phyloP scores from a whole-genome alignment of 2,113 vertebrate species.

The Microcebus tavaratra region DNA sequence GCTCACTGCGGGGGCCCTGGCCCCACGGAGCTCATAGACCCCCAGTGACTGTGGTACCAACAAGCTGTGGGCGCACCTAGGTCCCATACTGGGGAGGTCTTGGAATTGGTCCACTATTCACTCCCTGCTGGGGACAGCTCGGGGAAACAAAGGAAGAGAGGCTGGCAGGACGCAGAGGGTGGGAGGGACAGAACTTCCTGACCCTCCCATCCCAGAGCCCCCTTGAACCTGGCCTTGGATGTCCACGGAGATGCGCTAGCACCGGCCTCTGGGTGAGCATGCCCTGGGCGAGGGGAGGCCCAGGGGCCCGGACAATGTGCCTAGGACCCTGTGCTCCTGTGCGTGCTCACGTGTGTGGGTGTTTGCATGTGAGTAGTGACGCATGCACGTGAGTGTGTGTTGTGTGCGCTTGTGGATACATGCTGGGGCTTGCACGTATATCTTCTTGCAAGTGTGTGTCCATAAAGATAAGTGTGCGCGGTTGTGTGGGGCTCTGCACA shows the following conservation, averaged over 20 bases:
- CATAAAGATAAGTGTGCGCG: accelerated
- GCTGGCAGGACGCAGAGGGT: neutral
- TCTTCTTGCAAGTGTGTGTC: neutral
- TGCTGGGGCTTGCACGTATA: accelerated
- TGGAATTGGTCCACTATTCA: accelerated
- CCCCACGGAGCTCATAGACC: neutral
- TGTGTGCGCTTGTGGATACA: neutral
- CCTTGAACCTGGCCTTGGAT: neutral
- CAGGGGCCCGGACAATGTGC: neutral
- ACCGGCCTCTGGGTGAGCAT: neutral
- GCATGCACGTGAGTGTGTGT: accelerated
- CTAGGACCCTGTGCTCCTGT: accelerated
- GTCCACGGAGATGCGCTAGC: neutral
- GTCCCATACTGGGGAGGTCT: accelerated
- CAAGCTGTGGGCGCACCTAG: accelerated
- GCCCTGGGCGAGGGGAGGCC: neutral
- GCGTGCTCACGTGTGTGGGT: too few species aligned
- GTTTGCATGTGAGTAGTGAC: neutral
- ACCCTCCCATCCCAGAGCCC: neutral
- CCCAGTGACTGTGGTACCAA: accelerated
- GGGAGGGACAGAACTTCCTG: neutral
- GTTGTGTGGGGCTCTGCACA: too few species aligned
- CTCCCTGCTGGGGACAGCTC: too few species aligned
- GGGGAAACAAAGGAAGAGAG: too few species aligned
- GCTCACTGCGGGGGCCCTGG: accelerated